Evolutionary conservation across 2,797 vertebrate species (phyloP).

Genomic region (Decapterus maruadsi): DNA sequence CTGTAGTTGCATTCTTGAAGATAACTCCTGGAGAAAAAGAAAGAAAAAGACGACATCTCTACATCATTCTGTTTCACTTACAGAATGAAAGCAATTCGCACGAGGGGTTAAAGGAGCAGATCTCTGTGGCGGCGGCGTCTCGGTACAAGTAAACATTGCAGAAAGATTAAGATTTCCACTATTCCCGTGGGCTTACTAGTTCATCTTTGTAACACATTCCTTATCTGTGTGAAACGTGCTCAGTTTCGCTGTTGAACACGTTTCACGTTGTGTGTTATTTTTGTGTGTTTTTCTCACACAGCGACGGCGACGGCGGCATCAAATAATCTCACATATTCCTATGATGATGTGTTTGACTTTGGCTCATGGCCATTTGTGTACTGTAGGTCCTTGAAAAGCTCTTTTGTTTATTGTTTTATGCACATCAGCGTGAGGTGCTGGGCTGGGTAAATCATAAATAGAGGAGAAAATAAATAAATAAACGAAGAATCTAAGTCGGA

Average conservation of each 20-base stretch:
- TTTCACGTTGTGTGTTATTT: neutral
- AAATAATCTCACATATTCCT: constrained; percentile 40
- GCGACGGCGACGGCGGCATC: constrained; percentile 40
- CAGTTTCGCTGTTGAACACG: constrained; percentile 28
- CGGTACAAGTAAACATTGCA: constrained; percentile 66
- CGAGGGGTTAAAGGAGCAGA: constrained; percentile 61
- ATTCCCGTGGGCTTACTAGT: constrained; percentile 44
- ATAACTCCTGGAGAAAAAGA: constrained; percentile 42
- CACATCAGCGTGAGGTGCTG: constrained; percentile 9
- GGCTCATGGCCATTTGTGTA: constrained; percentile 41
- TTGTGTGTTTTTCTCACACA: constrained; percentile 1
- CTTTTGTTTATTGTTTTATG: constrained; percentile 49
- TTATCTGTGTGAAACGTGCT: constrained; percentile 27
- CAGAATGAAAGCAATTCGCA: constrained; percentile 66
- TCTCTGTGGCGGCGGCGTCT: constrained; percentile 51
- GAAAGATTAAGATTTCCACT: constrained; percentile 53
- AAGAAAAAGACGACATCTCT: constrained; percentile 7
- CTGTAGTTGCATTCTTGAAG: constrained; percentile 54
- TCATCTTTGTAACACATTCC: constrained; percentile 48
- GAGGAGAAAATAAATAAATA: neutral
- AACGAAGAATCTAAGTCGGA: constrained; percentile 4
- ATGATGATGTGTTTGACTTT: constrained; percentile 50
- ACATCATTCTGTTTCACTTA: constrained; percentile 65
- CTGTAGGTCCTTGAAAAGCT: constrained; percentile 45
- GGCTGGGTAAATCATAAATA: constrained; percentile 27